Conservation (phyloP, 2,797 vertebrate genomes). For the Microctenopoma stevenorrisi region DNA sequence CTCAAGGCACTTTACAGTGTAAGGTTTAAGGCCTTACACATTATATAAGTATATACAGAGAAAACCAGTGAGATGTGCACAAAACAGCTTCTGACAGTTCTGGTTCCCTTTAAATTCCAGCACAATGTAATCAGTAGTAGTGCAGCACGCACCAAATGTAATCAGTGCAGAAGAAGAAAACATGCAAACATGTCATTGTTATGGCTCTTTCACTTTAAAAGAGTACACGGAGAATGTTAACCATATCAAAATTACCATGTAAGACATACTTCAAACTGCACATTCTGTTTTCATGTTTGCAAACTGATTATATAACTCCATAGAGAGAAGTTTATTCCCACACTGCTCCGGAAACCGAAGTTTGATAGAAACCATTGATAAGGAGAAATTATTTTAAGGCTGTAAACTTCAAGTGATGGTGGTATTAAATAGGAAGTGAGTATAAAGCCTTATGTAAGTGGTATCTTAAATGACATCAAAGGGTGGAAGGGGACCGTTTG, state of each 20-base stretch:
- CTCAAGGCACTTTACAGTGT: too few relatives aligned
- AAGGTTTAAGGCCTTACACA: too few relatives aligned
- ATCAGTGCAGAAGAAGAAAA: neutral
- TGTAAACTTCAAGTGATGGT: neutral
- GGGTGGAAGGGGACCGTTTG: too few relatives aligned
- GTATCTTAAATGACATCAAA: neutral
- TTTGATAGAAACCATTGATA: conserved; percentile 50
- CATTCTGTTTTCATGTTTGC: conserved; percentile 2
- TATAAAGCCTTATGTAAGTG: neutral
- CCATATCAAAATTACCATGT: neutral
- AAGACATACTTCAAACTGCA: neutral
- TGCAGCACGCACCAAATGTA: neutral
- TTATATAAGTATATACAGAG: too few relatives aligned
- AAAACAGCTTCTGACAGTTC: neutral
- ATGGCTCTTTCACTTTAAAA: neutral
- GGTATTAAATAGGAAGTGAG: neutral
- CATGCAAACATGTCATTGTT: neutral
- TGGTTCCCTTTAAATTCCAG: conserved; percentile 10
- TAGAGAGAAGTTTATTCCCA: conserved; percentile 30
- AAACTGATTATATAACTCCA: conserved; percentile 28
- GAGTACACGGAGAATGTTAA: neutral
- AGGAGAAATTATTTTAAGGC: conserved; percentile 1
- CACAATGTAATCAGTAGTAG: neutral
- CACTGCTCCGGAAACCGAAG: conserved; percentile 42
- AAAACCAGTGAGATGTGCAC: neutral